A percentile compares a stretch with the other conserved stretches of the same genome.
These are phyloP conservation scores for Heliocidaris erythrogramma DNA, from an alignment of 35 echinoderm and acorn worm genomes.

Conservation along the genomic window DNA sequence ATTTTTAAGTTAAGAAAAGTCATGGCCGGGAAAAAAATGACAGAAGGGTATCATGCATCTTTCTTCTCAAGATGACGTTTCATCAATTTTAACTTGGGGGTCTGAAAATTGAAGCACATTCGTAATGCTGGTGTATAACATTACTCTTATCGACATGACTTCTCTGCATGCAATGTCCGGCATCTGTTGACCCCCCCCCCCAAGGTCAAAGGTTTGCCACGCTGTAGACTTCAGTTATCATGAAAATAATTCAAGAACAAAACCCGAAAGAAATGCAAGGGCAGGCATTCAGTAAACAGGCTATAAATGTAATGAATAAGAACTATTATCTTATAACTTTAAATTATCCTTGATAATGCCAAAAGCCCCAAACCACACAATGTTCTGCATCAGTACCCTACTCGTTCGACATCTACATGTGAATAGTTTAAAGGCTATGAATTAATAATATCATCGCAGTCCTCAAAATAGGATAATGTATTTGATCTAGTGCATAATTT, in stretches of 20 bases:
- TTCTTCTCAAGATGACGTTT: no score
- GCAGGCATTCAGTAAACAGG: not conserved
- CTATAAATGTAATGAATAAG: not conserved
- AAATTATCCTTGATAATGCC: not conserved
- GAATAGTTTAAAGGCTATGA: not conserved
- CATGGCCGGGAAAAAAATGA: no score
- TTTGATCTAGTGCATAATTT: not conserved
- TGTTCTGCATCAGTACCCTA: not conserved
- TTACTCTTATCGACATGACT: no score
- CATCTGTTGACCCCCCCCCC: no score
- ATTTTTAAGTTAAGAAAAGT: no score
- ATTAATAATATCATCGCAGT: not conserved
- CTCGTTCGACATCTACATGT: not conserved
- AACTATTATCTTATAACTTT: not conserved
- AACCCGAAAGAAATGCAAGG: not conserved
- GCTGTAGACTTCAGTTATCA: not conserved
- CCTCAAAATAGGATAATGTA: not conserved
- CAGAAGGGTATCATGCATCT: no score
- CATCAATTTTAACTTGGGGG: no score
- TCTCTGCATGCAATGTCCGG: no score
- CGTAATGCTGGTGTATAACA: no score
- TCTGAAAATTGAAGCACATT: no score
- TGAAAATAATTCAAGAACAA: not conserved
- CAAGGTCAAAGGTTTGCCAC: no score
- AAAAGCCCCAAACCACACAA: not conserved